Percentiles rank a stretch among this genome's conserved stretches.
Conservation (phyloP, 37 sponge, comb jelly and placozoan species). For the Axinella damicornis region DNA sequence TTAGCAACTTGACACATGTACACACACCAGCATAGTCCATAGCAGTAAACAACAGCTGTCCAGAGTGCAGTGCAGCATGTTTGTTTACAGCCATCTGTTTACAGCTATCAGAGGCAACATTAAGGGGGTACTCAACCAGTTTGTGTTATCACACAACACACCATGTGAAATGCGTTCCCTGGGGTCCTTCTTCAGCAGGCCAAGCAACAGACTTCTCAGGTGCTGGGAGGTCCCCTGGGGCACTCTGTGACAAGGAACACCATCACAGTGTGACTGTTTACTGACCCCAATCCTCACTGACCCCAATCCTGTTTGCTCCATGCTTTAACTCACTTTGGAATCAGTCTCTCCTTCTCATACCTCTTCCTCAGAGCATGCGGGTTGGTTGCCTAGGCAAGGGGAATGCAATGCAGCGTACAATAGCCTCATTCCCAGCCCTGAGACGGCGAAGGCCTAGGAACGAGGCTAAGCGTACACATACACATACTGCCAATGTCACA, state of each 20-base stretch:
- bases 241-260: conserved; percentile 5
- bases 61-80: too few relatives aligned
- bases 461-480: too few relatives aligned
- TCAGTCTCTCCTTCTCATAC: conserved; percentile 73
- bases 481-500: too few relatives aligned
- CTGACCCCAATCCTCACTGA: too few relatives aligned
- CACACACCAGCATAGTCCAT: too few relatives aligned
- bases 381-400: conserved; percentile 56
- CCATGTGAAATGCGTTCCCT: conserved; percentile 66
- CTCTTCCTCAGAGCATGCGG: conserved; percentile 76
- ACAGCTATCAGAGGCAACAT: too few relatives aligned
- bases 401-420: background rate
- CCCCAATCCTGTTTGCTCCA: too few relatives aligned
- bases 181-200: conserved; percentile 81
- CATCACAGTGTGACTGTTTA: too few relatives aligned
- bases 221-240: conserved; percentile 72
- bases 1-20: background rate
- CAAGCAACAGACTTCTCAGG: conserved; percentile 62
- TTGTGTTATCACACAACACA: conserved; percentile 1
- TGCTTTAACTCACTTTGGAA: conserved; percentile 52
- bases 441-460: background rate
- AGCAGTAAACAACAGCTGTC: too few relatives aligned
- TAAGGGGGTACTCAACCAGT: too few relatives aligned
- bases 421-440: too few relatives aligned
- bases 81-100: too few relatives aligned